Percentiles rank a stretch among this genome's conserved stretches.
phyloP scores from a whole-genome alignment of 2,113 vertebrate genomes.

The Upupa epops region DNA sequence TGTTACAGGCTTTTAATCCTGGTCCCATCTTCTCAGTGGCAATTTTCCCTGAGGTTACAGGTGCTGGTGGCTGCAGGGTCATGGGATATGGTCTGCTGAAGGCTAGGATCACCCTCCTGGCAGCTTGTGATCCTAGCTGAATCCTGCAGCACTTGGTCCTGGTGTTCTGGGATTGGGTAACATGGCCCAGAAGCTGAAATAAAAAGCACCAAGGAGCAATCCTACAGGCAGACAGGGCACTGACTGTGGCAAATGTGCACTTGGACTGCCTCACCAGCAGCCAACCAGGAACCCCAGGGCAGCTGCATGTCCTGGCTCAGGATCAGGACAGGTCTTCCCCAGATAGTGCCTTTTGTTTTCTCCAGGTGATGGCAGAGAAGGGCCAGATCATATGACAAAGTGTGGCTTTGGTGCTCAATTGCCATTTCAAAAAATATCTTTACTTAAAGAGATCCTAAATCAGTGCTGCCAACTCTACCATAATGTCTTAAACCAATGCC shows the following conservation, averaged over 20 bases:
- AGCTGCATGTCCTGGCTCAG: background rate
- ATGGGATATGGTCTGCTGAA: background rate
- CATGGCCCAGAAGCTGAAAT: background rate
- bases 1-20: background rate
- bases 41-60: background rate
- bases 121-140: background rate
- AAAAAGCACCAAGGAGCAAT: background rate
- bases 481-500: background rate
- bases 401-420: background rate
- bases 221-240: background rate
- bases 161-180: background rate
- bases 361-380: background rate
- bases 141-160: background rate
- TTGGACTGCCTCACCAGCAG: background rate
- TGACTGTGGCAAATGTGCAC: background rate
- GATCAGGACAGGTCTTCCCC: background rate
- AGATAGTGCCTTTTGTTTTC: background rate
- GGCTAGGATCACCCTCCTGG: background rate
- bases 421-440: background rate
- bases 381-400: background rate
- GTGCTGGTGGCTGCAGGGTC: background rate
- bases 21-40: background rate
- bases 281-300: background rate
- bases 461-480: background rate
- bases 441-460: background rate